phyloP scores from a whole-genome alignment of 2,888 invertebrate species.

The Stomorhina lunata region DNA sequence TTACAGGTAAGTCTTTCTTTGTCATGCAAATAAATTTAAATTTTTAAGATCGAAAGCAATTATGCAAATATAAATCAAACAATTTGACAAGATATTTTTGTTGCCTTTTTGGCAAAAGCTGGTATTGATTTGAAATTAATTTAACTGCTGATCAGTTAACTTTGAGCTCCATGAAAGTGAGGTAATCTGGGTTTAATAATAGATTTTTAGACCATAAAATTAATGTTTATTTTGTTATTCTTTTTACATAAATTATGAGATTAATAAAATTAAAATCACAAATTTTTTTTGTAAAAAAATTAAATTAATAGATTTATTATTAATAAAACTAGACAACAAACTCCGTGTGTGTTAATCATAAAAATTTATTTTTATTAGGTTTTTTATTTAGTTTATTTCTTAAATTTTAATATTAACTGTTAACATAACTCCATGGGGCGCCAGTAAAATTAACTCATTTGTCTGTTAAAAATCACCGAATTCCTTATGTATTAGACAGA shows the following conservation, averaged over 20 bases:
- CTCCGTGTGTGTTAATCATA: neutral
- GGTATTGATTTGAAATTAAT: no score
- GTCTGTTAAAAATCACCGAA: neutral
- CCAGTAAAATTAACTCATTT: neutral
- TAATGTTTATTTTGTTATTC: neutral
- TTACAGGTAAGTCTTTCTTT: neutral
- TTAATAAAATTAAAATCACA: slow-evolving; percentile 3
- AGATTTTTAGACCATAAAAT: no score
- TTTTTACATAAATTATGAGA: slow-evolving; percentile 36
- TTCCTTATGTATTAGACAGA: neutral
- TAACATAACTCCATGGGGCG: slow-evolving; percentile 1
- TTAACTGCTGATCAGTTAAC: no score
- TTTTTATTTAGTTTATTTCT: no score
- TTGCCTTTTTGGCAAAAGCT: no score
- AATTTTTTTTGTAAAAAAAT: neutral
- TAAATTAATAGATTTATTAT: neutral
- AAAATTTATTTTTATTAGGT: neutral
- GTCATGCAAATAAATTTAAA: neutral
- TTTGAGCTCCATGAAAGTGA: no score
- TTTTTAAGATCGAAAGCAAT: neutral
- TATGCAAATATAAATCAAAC: slow-evolving; percentile 10
- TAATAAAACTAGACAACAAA: neutral
- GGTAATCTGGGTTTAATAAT: no score
- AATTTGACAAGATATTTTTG: neutral
- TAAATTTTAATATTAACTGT: neutral